A percentile compares a stretch with the other conserved stretches of the same genome.
These are phyloP conservation scores for Holcopasites calliopsidis DNA, from an alignment of 1,140 invertebrate genomes.

Conservation along the genomic window DNA sequence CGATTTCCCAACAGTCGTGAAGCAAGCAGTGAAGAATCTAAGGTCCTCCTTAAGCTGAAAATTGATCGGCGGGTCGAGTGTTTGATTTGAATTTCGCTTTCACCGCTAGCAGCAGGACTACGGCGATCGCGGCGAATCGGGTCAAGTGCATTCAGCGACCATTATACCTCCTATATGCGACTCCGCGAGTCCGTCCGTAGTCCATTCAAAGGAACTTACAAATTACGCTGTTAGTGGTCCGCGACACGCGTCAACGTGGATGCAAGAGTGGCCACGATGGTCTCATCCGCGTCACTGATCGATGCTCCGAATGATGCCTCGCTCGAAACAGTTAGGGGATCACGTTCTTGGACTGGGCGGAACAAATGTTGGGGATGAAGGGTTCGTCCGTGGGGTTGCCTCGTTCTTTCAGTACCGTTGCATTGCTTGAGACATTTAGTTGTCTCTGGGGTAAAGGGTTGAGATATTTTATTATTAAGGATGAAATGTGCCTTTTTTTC, in stretches of 20 bases:
- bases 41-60: too few species aligned
- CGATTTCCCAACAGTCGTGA: too few species aligned
- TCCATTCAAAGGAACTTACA: slow-evolving; percentile 58
- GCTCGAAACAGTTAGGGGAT: slow-evolving; percentile 28
- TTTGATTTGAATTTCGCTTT: slow-evolving; percentile 37
- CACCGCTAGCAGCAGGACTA: not conserved
- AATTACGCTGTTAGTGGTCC: slow-evolving; percentile 57
- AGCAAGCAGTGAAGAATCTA: too few species aligned
- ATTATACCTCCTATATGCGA: slow-evolving; percentile 13
- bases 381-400: not conserved
- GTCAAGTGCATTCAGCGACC: slow-evolving; percentile 55
- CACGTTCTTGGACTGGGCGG: not conserved
- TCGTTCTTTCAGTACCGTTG: not conserved
- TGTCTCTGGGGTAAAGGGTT: too few species aligned
- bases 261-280: not conserved
- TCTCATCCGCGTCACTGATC: slow-evolving; percentile 38
- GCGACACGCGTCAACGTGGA: slow-evolving; percentile 34
- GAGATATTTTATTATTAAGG: too few species aligned
- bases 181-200: slow-evolving; percentile 31
- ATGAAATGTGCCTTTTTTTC: too few species aligned
- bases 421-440: not conserved
- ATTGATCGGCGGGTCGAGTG: not conserved
- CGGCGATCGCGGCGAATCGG: slow-evolving; percentile 23
- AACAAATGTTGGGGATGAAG: not conserved
- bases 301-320: not conserved